Evolutionary conservation across 2,113 vertebrate genomes (phyloP), one percentile per base, ranked within the genome.

Genomic region (Illadopsis cleaveri): DNA sequence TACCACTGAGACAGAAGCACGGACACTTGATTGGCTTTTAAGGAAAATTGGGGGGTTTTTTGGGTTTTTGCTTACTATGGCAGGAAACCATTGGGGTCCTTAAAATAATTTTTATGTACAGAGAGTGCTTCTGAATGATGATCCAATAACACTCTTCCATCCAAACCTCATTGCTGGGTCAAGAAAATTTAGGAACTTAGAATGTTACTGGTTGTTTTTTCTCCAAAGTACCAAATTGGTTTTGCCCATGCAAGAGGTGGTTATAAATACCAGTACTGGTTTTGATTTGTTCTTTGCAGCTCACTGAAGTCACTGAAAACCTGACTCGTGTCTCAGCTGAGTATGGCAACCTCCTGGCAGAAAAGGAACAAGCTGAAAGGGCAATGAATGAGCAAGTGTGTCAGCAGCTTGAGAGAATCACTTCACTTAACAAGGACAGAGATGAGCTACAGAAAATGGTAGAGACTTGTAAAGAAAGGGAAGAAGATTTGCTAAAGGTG

Each of bases 381-480:
- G 56, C 30, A 21, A 28, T 47, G 53, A 86, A 82, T 27, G 89
- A 93, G 45, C 58, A 19, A 8, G 28, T 81, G 48, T 61, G 7
- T 60, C 90, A 95, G 30, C 95, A 97, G 53, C 90, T 97, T 44
- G 91, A 79, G 40, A 88, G 95, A 70, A 91, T 97, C 7, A 2
- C 69, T 50, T 90, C 61, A 48, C 82, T 98, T 71, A 65, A 77
- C 44, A 92, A 88, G 33, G 97, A 97, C 68, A 97, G 91, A 68
- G 86, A 95, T 28, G 82, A 95, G 30, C 94, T 98, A 5, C 94
- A 90, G 37, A 90, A 95, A 60, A 73, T 92, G 37, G 35, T 97
- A 48, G 90, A 97, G 48, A 44, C 27, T 16, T 40, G 85, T 51
- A 93, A 57, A 75, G 79, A 85, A 79, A 94, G 60, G 33, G 94